A percentile compares a stretch with the other conserved stretches of the same genome.
These are phyloP conservation scores for Adelosebastes latens DNA, from an alignment of 2,797 vertebrate genomes.

Conservation along the genomic window DNA sequence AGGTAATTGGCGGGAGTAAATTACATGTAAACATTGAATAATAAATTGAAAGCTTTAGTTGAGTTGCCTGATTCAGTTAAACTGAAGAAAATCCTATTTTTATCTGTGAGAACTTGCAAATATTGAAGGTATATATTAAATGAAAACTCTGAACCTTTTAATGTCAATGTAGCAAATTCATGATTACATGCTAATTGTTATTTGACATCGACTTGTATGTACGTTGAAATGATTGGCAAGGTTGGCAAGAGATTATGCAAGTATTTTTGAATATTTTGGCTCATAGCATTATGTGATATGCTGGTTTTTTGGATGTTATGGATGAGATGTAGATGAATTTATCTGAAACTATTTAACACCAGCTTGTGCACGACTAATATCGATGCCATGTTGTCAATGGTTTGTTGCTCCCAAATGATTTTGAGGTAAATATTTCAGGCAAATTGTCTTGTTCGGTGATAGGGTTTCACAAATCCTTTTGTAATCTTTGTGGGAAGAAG, in stretches of 20 bases:
- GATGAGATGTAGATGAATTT: background rate
- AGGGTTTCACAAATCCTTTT: slow-evolving; percentile 20
- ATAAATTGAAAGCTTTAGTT: background rate
- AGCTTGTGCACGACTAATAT: background rate
- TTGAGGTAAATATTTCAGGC: background rate
- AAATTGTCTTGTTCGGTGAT: background rate
- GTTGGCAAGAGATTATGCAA: background rate
- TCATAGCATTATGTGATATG: background rate
- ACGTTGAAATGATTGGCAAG: background rate
- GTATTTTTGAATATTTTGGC: background rate
- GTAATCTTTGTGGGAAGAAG: slow-evolving; percentile 32
- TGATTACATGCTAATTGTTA: background rate
- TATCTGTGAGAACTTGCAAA: background rate
- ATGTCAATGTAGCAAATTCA: background rate
- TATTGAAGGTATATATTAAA: background rate
- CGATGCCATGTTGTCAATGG: background rate
- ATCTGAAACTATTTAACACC: background rate
- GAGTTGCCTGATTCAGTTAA: background rate
- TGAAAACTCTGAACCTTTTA: background rate
- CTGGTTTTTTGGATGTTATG: slow-evolving; percentile 22
- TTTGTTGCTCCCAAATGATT: slow-evolving; percentile 19
- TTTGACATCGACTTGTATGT: background rate
- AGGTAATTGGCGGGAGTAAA: background rate
- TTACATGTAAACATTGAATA: background rate
- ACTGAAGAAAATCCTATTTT: background rate